Evolutionary conservation across 2,888 invertebrate genomes (phyloP).

Genomic region (Acrobasis repandana): DNA sequence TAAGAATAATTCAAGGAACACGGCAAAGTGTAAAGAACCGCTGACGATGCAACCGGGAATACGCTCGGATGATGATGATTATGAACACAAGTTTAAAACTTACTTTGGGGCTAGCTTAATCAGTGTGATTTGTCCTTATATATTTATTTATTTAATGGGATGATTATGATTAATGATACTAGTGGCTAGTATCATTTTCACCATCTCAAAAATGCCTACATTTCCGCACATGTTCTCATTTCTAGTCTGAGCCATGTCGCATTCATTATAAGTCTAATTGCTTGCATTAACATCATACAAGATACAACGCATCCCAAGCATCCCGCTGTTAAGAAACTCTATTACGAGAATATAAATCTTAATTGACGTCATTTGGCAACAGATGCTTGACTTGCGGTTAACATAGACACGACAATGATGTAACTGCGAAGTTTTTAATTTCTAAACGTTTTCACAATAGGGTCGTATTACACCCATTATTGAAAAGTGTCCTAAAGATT

Average conservation of each 20-base stretch:
- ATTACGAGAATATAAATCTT: constrained; percentile 13
- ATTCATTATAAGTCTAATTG: constrained; percentile 1
- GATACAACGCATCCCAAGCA: constrained; percentile 8
- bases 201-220: neutral
- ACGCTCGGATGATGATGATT: no score
- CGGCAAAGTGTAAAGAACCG: no score
- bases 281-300: neutral
- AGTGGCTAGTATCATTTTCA: neutral
- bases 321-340: constrained; percentile 8
- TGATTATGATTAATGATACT: no score
- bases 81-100: no score
- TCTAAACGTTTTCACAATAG: neutral
- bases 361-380: constrained; percentile 18
- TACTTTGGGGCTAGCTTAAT: no score
- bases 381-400: constrained; percentile 14
- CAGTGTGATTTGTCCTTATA: no score
- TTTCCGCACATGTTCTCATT: constrained; percentile 3
- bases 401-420: constrained; percentile 7
- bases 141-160: no score
- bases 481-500: no score
- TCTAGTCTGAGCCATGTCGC: neutral
- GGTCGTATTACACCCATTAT: no score
- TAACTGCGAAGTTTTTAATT: neutral
- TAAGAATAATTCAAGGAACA: no score
- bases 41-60: no score